phyloP scores from a whole-genome alignment of 1,140 invertebrate genomes.

The Tetraneura akinire region DNA sequence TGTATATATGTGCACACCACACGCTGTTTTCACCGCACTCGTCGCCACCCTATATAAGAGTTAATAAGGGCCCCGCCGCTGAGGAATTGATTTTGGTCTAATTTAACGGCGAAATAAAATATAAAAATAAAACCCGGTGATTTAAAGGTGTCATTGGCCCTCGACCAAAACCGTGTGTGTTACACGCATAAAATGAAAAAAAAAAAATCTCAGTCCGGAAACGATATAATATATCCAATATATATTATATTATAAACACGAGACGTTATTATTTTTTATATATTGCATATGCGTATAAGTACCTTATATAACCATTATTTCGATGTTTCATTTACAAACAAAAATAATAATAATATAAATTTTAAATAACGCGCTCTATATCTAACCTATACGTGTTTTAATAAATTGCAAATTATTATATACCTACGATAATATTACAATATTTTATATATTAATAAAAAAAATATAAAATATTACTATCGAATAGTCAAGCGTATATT shows the following conservation, averaged over 20 bases:
- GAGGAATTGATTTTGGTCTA: slow-evolving; percentile 45
- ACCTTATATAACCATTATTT: slow-evolving; percentile 3
- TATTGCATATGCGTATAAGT: not conserved
- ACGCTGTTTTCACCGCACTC: not conserved
- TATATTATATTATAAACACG: not conserved
- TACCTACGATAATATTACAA: too few species aligned
- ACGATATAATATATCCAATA: slow-evolving; percentile 41
- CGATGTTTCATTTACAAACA: slow-evolving; percentile 6
- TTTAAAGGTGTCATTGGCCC: slow-evolving; percentile 50
- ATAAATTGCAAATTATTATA: too few species aligned
- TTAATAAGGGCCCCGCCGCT: slow-evolving; percentile 39
- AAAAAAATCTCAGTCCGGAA: slow-evolving; percentile 32
- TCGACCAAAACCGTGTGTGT: slow-evolving; percentile 27
- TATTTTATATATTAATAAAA: too few species aligned
- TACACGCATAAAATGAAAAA: slow-evolving; percentile 17
- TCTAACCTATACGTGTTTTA: too few species aligned
- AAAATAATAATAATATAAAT: not conserved
- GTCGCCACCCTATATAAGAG: not conserved
- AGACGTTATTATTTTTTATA: not conserved
- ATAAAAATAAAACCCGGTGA: slow-evolving; percentile 50
- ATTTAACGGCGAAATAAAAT: slow-evolving; percentile 40
- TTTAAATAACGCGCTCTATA: not conserved
- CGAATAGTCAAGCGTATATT: too few species aligned
- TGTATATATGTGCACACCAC: not conserved
- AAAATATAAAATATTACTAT: too few species aligned